These are phyloP conservation scores for Procambarus virginalis DNA, from an alignment of 1,140 invertebrate species.

Conservation along the genomic window DNA sequence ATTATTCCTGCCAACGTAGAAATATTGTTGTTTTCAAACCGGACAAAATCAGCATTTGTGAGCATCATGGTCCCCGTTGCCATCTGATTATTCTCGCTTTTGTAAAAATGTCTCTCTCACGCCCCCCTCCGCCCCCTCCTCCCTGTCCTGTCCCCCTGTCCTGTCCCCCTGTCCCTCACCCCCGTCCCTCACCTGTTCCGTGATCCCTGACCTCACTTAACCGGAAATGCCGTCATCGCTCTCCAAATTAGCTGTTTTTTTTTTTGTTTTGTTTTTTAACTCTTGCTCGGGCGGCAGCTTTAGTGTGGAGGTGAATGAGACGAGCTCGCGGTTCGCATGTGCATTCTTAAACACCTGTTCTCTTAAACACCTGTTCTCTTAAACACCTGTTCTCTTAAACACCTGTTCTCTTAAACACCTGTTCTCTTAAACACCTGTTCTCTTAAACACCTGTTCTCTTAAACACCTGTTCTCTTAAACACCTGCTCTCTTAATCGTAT, in stretches of 20 bases:
- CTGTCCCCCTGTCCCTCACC: slow-evolving; percentile 13
- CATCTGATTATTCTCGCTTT: neutral
- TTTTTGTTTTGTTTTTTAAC: too few species aligned
- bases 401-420: too few species aligned
- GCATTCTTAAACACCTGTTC: neutral
- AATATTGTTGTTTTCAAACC: neutral
- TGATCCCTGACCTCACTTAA: slow-evolving; percentile 10
- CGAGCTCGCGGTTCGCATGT: neutral
- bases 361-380: too few species aligned
- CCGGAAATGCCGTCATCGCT: slow-evolving; percentile 18
- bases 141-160: neutral
- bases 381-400: too few species aligned
- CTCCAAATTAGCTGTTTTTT: slow-evolving; percentile 25
- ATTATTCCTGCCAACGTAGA: neutral
- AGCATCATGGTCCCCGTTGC: too few species aligned
- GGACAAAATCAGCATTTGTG: too few species aligned
- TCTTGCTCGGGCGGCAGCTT: neutral
- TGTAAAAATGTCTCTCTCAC: neutral
- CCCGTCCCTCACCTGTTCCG: slow-evolving; percentile 2
- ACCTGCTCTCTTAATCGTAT: too few species aligned
- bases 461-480: too few species aligned
- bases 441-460: too few species aligned
- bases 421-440: too few species aligned
- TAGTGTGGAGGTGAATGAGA: neutral
- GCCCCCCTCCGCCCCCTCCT: neutral